phyloP scores from a whole-genome alignment of 2,797 vertebrate genomes.

The Podargus strigoides region DNA sequence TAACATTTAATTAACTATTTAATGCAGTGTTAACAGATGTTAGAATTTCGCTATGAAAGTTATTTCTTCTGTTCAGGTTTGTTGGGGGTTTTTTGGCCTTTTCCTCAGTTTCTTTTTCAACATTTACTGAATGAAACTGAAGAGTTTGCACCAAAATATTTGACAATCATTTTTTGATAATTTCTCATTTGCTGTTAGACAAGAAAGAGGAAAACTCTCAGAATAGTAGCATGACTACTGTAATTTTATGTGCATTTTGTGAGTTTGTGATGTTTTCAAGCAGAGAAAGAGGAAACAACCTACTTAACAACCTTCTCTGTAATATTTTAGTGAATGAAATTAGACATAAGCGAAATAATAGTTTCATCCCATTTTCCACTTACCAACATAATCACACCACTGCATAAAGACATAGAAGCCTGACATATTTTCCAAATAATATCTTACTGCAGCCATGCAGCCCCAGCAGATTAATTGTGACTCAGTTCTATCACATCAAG shows the following conservation, averaged over 20 bases:
- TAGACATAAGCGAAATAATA: not conserved
- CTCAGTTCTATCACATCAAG: not conserved
- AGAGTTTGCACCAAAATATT: not conserved
- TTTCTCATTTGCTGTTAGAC: not conserved
- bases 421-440: not conserved
- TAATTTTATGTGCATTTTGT: not conserved
- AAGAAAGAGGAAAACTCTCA: not conserved
- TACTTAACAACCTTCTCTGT: not conserved
- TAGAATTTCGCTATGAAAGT: not conserved
- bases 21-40: not conserved
- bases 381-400: not conserved
- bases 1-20: not conserved
- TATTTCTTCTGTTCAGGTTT: not conserved
- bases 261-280: not conserved
- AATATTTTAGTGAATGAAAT: not conserved
- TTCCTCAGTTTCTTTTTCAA: not conserved
- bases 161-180: accelerated
- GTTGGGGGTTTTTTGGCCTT: not conserved
- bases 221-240: not conserved
- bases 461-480: not conserved
- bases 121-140: not conserved
- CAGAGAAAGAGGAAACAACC: not conserved
- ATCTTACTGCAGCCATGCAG: not conserved
- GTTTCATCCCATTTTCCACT: not conserved
- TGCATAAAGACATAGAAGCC: not conserved